A percentile compares a stretch with the other conserved stretches of the same genome.
Conservation (phyloP, 2,113 vertebrate genomes). For the Calidris pygmaea region DNA sequence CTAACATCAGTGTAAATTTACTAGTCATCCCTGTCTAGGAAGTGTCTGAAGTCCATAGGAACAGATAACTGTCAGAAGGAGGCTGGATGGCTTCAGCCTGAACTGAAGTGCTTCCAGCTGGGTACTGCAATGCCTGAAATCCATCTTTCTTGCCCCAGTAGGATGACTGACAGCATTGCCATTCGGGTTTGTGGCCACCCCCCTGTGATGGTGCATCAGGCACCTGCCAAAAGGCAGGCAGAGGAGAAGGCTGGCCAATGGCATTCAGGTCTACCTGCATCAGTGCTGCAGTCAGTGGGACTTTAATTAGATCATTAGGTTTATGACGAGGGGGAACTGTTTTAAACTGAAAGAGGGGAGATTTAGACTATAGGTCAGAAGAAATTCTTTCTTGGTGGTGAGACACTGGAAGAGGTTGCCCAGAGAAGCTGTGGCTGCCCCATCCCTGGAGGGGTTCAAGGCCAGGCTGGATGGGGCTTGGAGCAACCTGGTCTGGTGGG, state of each 20-base stretch:
- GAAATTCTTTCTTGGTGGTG: too few species aligned
- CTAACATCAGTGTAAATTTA: neutral
- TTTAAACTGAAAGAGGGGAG: too few species aligned
- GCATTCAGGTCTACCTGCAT: neutral
- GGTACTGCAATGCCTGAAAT: neutral
- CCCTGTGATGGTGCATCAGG: rapidly evolving
- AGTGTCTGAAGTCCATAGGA: neutral
- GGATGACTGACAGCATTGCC: neutral
- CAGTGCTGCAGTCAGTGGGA: neutral
- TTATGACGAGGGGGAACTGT: neutral
- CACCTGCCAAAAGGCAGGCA: rapidly evolving
- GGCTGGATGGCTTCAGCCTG: neutral
- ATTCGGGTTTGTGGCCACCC: too few species aligned
- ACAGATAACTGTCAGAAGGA: neutral
- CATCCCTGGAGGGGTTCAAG: too few species aligned
- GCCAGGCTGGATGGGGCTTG: too few species aligned
- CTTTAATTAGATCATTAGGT: neutral
- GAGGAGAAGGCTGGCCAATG: rapidly evolving
- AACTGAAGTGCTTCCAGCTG: neutral
- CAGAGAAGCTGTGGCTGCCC: too few species aligned
- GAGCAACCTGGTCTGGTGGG: too few species aligned
- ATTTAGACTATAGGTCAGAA: too few species aligned
- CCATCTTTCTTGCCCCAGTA: neutral
- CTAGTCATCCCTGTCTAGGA: neutral
- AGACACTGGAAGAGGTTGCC: too few species aligned